These are phyloP conservation scores for Hydractinia echinata DNA, from an alignment of 30 jellyfish, hydroid and myxozoan species.

Conservation along the genomic window DNA sequence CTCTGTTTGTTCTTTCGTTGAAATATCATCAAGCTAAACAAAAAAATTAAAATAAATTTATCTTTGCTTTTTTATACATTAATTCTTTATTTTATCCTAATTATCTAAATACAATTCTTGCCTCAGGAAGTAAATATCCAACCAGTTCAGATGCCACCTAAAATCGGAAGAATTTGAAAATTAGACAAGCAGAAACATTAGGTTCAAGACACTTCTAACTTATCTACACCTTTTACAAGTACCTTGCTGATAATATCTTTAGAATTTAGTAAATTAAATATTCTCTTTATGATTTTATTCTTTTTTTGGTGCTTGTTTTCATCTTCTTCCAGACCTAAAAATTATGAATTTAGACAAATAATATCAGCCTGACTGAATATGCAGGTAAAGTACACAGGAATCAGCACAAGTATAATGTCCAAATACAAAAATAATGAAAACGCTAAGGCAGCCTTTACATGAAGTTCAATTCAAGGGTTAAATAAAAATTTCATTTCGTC, in stretches of 20 bases:
- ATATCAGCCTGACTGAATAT: not conserved
- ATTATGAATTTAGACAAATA: not conserved
- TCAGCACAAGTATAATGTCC: not conserved
- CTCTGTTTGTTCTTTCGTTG: not conserved
- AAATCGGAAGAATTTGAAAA: not conserved
- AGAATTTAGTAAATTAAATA: not conserved
- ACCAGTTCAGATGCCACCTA: not conserved
- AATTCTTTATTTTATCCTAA: not conserved
- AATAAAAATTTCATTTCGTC: no score
- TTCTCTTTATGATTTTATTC: not conserved
- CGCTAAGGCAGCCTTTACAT: no score
- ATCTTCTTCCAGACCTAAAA: slow-evolving; percentile 10
- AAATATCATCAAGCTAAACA: not conserved
- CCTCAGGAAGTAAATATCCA: not conserved
- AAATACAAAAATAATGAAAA: no score
- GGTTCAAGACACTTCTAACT: not conserved
- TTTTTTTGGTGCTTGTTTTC: not conserved
- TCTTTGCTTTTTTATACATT: no score
- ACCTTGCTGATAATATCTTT: not conserved
- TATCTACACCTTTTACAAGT: not conserved
- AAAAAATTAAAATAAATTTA: not conserved
- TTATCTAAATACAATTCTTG: not conserved
- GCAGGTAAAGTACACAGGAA: not conserved
- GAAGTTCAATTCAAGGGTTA: no score
- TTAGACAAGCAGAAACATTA: not conserved